Evolutionary conservation across 2,888 invertebrate species (phyloP).

Genomic region (Brachycybe producta): DNA sequence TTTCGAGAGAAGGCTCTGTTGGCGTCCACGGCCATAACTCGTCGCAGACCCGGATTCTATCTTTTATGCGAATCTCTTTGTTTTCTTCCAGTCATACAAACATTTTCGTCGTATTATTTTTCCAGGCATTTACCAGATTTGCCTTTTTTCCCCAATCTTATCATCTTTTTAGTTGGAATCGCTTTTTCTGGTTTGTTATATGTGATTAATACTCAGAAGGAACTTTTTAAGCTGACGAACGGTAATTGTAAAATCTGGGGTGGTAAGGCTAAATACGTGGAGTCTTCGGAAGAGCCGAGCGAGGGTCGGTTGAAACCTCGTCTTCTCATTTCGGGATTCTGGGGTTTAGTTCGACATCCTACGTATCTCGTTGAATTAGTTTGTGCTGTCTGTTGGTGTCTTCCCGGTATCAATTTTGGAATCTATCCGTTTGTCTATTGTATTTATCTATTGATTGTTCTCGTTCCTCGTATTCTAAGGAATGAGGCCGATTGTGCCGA

Average conservation of each 20-base stretch:
- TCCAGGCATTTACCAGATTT: constrained; percentile 32
- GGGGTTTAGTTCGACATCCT: constrained; percentile 45
- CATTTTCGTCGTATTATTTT: constrained; percentile 37
- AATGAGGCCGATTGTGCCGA: constrained; percentile 43
- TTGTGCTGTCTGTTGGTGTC: constrained; percentile 40
- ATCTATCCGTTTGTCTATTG: constrained; percentile 40
- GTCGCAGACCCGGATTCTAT: constrained; percentile 41
- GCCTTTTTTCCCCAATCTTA: constrained; percentile 29
- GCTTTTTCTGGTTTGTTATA: constrained; percentile 38
- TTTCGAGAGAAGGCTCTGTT: constrained; percentile 46
- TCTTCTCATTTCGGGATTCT: constrained; percentile 44
- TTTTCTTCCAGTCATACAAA: constrained; percentile 40
- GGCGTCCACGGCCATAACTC: constrained; percentile 43
- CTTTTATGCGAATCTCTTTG: constrained; percentile 33
- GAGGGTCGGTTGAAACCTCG: constrained; percentile 33
- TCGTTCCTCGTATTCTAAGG: constrained; percentile 40
- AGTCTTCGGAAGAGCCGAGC: constrained; percentile 29
- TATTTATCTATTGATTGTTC: constrained; percentile 37
- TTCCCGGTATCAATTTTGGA: no score
- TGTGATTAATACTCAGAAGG: constrained; percentile 40
- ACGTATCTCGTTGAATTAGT: constrained; percentile 46
- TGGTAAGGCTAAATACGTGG: constrained; percentile 32
- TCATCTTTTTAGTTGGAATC: constrained; percentile 32
- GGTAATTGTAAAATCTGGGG: constrained; percentile 33
- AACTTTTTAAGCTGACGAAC: constrained; percentile 36